phyloP scores from a whole-genome alignment of 1,140 invertebrate species.

The Ruditapes philippinarum region DNA sequence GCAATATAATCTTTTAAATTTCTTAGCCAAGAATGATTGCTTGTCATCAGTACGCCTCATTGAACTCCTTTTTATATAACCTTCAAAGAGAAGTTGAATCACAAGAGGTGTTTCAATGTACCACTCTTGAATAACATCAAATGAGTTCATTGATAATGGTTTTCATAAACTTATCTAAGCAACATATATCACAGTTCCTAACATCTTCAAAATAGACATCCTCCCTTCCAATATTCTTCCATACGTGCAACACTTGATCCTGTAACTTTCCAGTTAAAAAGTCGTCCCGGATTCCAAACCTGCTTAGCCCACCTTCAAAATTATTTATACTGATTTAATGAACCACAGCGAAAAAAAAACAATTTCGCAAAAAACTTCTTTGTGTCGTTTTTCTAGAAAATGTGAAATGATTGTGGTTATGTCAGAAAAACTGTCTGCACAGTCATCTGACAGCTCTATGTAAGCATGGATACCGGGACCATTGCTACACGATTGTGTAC shows the following conservation, averaged over 20 bases:
- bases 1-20: slow-evolving; percentile 34
- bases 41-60: not conserved
- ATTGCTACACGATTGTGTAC: not conserved
- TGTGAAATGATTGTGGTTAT: not conserved
- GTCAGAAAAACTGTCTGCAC: not conserved
- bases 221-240: not conserved
- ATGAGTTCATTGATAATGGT: not conserved
- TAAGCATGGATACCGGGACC: not conserved
- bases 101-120: slow-evolving; percentile 20
- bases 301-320: not conserved
- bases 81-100: slow-evolving; percentile 33
- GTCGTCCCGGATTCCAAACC: slow-evolving; percentile 3
- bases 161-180: not conserved
- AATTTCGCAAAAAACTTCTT: not conserved
- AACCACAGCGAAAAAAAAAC: not conserved
- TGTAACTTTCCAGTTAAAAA: not conserved
- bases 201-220: not conserved
- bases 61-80: slow-evolving; percentile 9
- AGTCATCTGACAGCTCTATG: not conserved
- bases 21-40: not conserved
- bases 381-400: not conserved
- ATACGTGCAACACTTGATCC: not conserved
- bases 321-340: slow-evolving; percentile 1
- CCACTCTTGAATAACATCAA: slow-evolving; percentile 43
- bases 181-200: not conserved